phyloP scores from a whole-genome alignment of 2,113 vertebrate genomes.

The Empidonax alnorum region DNA sequence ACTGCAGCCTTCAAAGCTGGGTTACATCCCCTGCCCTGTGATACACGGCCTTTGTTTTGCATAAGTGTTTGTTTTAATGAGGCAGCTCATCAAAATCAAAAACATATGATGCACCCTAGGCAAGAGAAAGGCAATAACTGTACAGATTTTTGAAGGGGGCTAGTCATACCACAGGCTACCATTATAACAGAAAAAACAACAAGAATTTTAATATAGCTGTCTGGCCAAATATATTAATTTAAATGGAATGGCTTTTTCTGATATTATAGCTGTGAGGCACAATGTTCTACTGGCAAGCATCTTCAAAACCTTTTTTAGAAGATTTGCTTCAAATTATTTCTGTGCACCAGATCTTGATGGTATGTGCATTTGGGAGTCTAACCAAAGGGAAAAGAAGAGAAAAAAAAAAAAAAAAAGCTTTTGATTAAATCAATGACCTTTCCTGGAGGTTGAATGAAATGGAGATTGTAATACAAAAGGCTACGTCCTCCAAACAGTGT shows the following conservation, averaged over 20 bases:
- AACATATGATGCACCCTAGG: constrained; percentile 81
- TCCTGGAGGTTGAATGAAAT: constrained; percentile 55
- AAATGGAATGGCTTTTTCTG: constrained; percentile 80
- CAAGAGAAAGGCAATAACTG: constrained; percentile 79
- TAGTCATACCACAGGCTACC: constrained; percentile 82
- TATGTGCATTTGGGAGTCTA: constrained; percentile 56
- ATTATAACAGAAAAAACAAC: constrained; percentile 80
- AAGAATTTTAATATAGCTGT: constrained; percentile 85
- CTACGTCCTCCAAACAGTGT: not conserved
- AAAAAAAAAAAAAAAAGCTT: not conserved
- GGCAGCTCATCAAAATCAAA: constrained; percentile 73
- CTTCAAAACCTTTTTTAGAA: constrained; percentile 76
- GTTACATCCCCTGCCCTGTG: not conserved
- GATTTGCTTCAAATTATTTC: constrained; percentile 68
- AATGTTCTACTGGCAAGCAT: constrained; percentile 74
- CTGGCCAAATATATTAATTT: constrained; percentile 86
- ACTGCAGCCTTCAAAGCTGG: constrained; percentile 41
- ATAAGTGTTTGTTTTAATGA: constrained; percentile 79
- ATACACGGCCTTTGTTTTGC: constrained; percentile 61
- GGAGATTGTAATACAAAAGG: constrained; percentile 12
- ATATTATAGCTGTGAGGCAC: constrained; percentile 80
- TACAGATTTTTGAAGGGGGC: constrained; percentile 76
- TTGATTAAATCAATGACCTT: constrained; percentile 69
- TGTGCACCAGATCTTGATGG: constrained; percentile 47
- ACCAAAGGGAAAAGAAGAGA: not conserved